Evolutionary conservation across 2,797 vertebrate species (phyloP).

Genomic region (Pantherophis alleghaniensis): DNA sequence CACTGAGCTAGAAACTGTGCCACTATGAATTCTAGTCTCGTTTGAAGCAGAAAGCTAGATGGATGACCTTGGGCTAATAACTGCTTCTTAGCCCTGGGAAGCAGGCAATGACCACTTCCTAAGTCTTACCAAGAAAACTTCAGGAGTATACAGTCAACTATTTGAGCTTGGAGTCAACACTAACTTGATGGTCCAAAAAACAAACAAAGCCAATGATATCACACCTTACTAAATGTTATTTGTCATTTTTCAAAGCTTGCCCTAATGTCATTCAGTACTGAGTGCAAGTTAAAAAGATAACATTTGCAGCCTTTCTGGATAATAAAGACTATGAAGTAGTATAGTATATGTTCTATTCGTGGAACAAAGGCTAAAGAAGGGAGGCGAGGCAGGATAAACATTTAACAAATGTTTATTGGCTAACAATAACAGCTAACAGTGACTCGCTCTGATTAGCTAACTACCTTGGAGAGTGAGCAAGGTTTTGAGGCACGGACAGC

Average conservation of each 20-base stretch:
- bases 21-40: not conserved
- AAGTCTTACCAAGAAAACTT: not conserved
- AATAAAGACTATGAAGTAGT: constrained; percentile 24
- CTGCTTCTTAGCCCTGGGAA: not conserved
- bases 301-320: constrained; percentile 7
- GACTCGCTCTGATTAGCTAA: too few species aligned
- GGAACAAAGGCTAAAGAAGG: too few species aligned
- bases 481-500: too few species aligned
- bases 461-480: too few species aligned
- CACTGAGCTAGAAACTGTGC: not conserved
- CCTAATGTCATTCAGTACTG: constrained; percentile 28
- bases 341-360: too few species aligned
- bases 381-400: too few species aligned
- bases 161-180: accelerated
- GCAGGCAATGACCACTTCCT: not conserved
- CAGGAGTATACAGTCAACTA: not conserved
- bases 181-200: not conserved
- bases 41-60: not conserved
- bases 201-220: not conserved
- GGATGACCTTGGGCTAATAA: not conserved
- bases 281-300: constrained; percentile 25
- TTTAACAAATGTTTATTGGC: too few species aligned
- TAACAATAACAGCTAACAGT: too few species aligned
- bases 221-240: not conserved
- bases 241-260: constrained; percentile 30